These are phyloP conservation scores for Carettochelys insculpta DNA, from an alignment of 2,113 vertebrate genomes.

Conservation along the genomic window DNA sequence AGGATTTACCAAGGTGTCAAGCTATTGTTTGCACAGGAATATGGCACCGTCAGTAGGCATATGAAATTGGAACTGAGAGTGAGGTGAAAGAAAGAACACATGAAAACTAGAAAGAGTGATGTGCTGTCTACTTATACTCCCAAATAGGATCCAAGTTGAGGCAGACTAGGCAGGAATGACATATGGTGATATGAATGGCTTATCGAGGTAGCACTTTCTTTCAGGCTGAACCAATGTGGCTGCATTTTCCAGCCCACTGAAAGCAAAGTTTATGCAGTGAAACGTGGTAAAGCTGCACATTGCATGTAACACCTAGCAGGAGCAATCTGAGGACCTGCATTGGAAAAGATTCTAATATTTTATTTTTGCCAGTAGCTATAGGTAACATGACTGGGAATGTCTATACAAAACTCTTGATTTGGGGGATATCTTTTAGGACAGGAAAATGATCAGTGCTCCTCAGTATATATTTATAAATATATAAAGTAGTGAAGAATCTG, in stretches of 20 bases:
- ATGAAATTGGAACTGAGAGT: not conserved
- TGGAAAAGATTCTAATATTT: slow-evolving; percentile 33
- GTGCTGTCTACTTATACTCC: slow-evolving; percentile 29
- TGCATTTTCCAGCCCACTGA: slow-evolving; percentile 72
- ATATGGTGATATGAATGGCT: slow-evolving; percentile 39
- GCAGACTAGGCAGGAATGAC: slow-evolving; percentile 41
- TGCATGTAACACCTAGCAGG: not conserved
- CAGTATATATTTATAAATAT: slow-evolving; percentile 26
- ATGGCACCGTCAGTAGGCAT: not conserved
- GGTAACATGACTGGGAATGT: not conserved
- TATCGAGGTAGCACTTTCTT: slow-evolving; percentile 35
- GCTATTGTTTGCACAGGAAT: not conserved
- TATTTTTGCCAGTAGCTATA: slow-evolving; percentile 3
- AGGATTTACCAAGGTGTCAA: not conserved
- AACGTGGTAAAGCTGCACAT: slow-evolving; percentile 48
- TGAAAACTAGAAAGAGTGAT: slow-evolving; percentile 5
- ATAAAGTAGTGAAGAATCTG: slow-evolving; percentile 25
- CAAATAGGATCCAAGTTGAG: slow-evolving; percentile 18
- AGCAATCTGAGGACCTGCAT: slow-evolving; percentile 13
- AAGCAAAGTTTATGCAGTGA: slow-evolving; percentile 48
- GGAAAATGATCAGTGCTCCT: not conserved
- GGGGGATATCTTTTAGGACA: not conserved
- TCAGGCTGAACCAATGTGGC: slow-evolving; percentile 48
- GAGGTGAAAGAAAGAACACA: not conserved
- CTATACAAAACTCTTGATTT: slow-evolving; percentile 34